Percentiles rank a stretch among this genome's conserved stretches.
These are phyloP conservation scores for Scaptodrosophila latifasciaeformis DNA, from an alignment of 2,888 invertebrate genomes.

Conservation along the genomic window DNA sequence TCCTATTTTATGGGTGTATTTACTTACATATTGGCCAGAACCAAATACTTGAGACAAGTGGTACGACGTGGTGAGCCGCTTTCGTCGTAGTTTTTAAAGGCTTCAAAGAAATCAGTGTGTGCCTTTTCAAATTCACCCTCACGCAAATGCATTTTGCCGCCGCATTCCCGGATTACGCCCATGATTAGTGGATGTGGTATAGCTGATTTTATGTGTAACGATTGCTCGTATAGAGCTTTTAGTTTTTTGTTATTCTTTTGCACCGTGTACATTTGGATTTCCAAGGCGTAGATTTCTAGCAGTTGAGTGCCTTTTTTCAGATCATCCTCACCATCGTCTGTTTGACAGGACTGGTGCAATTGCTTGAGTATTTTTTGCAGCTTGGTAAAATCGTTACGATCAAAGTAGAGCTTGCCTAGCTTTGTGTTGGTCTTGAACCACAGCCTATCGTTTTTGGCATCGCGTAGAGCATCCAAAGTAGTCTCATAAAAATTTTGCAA, in stretches of 20 bases:
- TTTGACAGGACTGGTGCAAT: conserved; percentile 97
- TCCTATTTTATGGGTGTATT: background rate
- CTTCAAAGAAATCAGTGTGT: conserved; percentile 99
- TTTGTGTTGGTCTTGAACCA: conserved; percentile 99
- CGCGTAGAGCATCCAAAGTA: conserved; percentile 93
- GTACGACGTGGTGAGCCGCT: conserved; percentile 97
- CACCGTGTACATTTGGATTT: conserved; percentile 99
- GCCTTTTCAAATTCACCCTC: conserved; percentile 99
- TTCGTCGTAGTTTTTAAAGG: conserved; percentile 99
- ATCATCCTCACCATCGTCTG: conserved; percentile 98
- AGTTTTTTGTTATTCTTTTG: conserved; percentile 99
- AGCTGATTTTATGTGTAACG: conserved; percentile 98
- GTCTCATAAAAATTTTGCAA: conserved; percentile 99
- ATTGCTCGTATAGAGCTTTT: conserved; percentile 97
- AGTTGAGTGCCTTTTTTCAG: conserved; percentile 98
- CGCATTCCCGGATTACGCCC: conserved; percentile 99
- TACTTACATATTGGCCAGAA: conserved; percentile 97
- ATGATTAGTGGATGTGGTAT: conserved; percentile 99
- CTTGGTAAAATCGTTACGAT: conserved; percentile 94
- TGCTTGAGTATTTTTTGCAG: conserved; percentile 97
- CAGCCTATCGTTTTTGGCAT: conserved; percentile 98
- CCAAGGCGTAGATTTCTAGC: conserved; percentile 97
- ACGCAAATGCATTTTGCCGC: conserved; percentile 99
- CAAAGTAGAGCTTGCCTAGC: conserved; percentile 97
- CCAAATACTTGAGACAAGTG: conserved; percentile 97